Evolutionary conservation across 2,113 vertebrate genomes (phyloP), one percentile per base, ranked within the genome.

Genomic region (Gasterosteus nipponicus): DNA sequence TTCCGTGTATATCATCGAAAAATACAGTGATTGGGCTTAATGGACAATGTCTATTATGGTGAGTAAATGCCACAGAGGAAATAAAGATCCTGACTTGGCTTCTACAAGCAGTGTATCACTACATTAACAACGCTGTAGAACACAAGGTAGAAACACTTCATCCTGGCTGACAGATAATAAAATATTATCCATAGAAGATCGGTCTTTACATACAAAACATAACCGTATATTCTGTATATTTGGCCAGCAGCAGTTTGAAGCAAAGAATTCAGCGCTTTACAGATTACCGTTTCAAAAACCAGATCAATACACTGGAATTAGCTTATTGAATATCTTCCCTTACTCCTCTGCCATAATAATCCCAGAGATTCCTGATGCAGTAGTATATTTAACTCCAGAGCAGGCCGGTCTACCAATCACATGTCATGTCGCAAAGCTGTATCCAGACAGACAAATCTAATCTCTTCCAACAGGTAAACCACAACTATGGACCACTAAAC

Each of bases 301-400:
- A 62, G 53, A 16, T 35, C 69, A 69, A 75, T 14, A 61, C 46
- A 80, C 59, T 22, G 22, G 19, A 51, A 31, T 49, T 71, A 66
- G 7, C 69, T 57, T 22, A 35, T 31, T 29, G 33, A 38, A 79
- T 49, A 19, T 59, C 41, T 69, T n/a, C 41, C 10, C 6, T 54
- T 26, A 35, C 44, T 79, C 31, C 19, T 44, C 42, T 39, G 8
- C 41, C 47, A 51, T 62, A 73, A 78, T 8, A 69, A 84, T 87
- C 75, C 73, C 86, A 86, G 80, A 88, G 70, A 74, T 78, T 70
- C 51, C 69, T 80, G 71, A 79, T 46, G 26, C 75, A 79, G 69
- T 42, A 59, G 74, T 78, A 77, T 64, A 76, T 75, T 44, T n/a
- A 49, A 49, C 26, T 73, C 63, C 53, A 68, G 19, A 42, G 5